Conservation (phyloP, 37 sponge, comb jelly and placozoan species). For the Dysidea cf. avara region DNA sequence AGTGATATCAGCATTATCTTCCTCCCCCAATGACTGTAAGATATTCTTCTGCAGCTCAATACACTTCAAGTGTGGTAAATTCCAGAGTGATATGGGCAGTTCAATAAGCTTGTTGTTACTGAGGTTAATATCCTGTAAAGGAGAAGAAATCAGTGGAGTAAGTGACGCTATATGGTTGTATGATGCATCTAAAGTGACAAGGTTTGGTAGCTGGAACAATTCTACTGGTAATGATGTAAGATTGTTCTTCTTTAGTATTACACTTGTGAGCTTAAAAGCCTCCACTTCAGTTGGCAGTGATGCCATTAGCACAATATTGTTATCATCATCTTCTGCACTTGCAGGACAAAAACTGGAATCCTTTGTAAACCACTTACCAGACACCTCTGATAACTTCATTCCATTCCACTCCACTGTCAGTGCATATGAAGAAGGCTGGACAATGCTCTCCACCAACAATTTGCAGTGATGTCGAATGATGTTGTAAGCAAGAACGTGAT, state of each 20-base stretch:
- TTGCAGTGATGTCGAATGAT: slow-evolving; percentile 40
- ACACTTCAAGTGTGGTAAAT: slow-evolving; percentile 15
- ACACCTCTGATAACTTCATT: slow-evolving; percentile 15
- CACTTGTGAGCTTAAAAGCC: slow-evolving; percentile 4
- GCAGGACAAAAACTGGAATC: slow-evolving; percentile 7
- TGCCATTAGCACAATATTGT: neutral
- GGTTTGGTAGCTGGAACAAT: slow-evolving; percentile 49
- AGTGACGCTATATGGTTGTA: slow-evolving; percentile 37
- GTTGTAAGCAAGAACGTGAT: slow-evolving; percentile 4
- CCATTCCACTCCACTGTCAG: slow-evolving; percentile 36
- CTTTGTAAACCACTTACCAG: slow-evolving; percentile 33
- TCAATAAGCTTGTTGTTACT: slow-evolving; percentile 20
- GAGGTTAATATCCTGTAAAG: slow-evolving; percentile 39
- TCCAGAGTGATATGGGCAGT: slow-evolving; percentile 55
- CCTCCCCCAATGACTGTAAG: slow-evolving; percentile 7
- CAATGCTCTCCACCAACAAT: neutral
- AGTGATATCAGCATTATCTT: neutral
- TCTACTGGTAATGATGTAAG: slow-evolving; percentile 39
- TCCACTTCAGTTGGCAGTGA: neutral
- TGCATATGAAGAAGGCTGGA: neutral
- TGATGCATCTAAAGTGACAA: slow-evolving; percentile 26
- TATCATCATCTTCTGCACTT: neutral
- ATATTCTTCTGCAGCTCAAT: slow-evolving; percentile 20
- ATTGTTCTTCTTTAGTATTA: slow-evolving; percentile 38
- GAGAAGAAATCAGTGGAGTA: slow-evolving; percentile 20